These are phyloP conservation scores for Hetaerina americana DNA, from an alignment of 1,140 invertebrate genomes.

Conservation along the genomic window DNA sequence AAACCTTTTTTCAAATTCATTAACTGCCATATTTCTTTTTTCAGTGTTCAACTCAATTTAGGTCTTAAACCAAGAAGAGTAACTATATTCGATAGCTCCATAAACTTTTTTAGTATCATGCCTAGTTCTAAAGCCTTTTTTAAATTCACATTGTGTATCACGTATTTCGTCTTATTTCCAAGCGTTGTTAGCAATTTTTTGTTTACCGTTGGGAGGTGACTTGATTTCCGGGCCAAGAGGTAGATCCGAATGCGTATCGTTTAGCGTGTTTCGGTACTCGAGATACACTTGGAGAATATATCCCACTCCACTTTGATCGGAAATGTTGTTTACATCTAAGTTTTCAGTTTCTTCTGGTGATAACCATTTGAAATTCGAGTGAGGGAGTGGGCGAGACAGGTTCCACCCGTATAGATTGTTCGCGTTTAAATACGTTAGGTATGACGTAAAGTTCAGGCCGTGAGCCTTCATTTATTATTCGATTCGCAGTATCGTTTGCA, in stretches of 20 bases:
- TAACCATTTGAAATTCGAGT: neutral
- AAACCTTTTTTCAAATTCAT: too few relatives aligned
- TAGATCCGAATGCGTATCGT: neutral
- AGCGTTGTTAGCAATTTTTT: neutral
- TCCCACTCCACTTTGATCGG: neutral
- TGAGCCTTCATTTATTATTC: neutral
- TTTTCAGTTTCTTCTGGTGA: neutral
- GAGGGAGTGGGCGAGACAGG: neutral
- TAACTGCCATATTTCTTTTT: neutral
- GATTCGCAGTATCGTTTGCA: neutral
- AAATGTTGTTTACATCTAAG: too few relatives aligned
- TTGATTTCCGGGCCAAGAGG: neutral
- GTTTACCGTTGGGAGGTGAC: too few relatives aligned
- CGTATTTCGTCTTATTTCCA: neutral
- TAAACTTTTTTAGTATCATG: neutral
- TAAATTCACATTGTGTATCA: neutral
- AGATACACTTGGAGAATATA: neutral
- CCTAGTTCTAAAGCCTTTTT: neutral
- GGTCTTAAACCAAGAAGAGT: neutral
- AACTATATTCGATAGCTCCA: neutral
- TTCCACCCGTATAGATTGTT: neutral
- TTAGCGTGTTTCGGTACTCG: neutral
- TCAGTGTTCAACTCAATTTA: neutral
- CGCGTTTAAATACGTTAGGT: neutral
- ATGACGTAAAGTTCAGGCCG: neutral